Evolutionary conservation across 1,140 invertebrate species (phyloP).

Genomic region (Portunus trituberculatus): DNA sequence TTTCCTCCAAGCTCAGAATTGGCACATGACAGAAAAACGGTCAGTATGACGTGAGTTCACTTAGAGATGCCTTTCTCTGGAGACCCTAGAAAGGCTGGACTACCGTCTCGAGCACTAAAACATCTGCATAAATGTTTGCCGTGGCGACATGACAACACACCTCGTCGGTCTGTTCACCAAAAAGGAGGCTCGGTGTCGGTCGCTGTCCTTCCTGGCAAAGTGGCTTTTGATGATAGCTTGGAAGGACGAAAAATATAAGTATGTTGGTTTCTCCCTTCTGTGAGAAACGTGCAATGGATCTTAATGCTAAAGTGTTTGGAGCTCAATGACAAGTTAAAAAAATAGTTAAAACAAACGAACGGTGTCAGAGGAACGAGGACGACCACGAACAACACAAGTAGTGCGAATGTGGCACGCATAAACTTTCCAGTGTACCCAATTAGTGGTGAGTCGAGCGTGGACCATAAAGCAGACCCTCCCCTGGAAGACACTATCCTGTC

Average conservation of each 20-base stretch:
- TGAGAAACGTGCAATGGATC: not conserved
- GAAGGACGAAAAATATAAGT: not conserved
- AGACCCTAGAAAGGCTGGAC: not conserved
- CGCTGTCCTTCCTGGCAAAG: not conserved
- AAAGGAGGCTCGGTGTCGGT: not conserved
- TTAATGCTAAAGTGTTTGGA: not conserved
- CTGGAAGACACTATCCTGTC: not conserved
- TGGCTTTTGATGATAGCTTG: conserved; percentile 3
- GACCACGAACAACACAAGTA: conserved; percentile 40
- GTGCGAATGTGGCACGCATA: conserved; percentile 37
- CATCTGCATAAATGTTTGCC: not conserved
- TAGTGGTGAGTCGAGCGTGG: conserved; percentile 46
- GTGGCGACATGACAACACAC: conserved; percentile 2
- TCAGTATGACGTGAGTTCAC: not conserved
- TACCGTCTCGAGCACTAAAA: not conserved
- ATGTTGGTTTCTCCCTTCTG: conserved; percentile 9
- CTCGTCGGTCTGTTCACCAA: not conserved
- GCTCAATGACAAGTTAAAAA: not conserved
- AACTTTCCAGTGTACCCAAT: conserved; percentile 63
- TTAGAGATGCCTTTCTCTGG: not conserved
- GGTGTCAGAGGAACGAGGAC: not conserved
- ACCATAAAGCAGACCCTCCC: conserved; percentile 28
- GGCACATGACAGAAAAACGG: not conserved
- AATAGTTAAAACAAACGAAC: conserved; percentile 14
- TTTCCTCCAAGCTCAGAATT: not conserved